Evolutionary conservation across 1,140 invertebrate species (phyloP).

Genomic region (Aricia agestis): DNA sequence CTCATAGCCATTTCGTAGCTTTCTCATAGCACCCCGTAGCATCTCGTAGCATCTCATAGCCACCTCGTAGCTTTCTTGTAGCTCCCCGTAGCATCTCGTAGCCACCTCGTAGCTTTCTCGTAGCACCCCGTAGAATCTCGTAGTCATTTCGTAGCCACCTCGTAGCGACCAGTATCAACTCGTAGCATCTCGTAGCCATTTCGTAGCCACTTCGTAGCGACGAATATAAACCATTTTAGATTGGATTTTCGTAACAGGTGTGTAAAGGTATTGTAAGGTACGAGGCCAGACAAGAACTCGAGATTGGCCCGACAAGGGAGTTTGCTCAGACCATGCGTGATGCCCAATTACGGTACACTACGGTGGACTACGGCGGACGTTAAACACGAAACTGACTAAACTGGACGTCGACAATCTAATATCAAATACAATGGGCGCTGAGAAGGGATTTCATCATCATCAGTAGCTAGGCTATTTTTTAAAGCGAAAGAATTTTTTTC

Average conservation of each 20-base stretch:
- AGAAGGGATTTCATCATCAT: not conserved
- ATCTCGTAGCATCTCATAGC: no score
- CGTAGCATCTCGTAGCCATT: no score
- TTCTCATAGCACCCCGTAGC: no score
- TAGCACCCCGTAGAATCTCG: no score
- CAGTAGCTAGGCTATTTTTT: not conserved
- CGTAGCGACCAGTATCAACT: no score
- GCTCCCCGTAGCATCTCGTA: no score
- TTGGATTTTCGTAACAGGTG: not conserved
- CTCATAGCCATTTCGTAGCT: no score
- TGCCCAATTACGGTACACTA: not conserved
- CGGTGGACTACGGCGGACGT: not conserved
- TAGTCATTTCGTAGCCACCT: no score
- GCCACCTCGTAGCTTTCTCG: no score
- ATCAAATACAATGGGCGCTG: not conserved
- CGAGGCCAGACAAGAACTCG: not conserved
- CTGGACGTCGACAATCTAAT: not conserved
- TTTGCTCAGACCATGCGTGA: not conserved
- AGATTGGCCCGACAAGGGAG: not conserved
- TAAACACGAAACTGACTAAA: not conserved
- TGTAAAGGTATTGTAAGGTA: not conserved
- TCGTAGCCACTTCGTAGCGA: not conserved
- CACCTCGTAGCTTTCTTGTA: no score
- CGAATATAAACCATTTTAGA: not conserved
- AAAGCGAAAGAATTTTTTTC: no score